phyloP scores from a whole-genome alignment of 2,797 vertebrate genomes.

The Potorous gilbertii region DNA sequence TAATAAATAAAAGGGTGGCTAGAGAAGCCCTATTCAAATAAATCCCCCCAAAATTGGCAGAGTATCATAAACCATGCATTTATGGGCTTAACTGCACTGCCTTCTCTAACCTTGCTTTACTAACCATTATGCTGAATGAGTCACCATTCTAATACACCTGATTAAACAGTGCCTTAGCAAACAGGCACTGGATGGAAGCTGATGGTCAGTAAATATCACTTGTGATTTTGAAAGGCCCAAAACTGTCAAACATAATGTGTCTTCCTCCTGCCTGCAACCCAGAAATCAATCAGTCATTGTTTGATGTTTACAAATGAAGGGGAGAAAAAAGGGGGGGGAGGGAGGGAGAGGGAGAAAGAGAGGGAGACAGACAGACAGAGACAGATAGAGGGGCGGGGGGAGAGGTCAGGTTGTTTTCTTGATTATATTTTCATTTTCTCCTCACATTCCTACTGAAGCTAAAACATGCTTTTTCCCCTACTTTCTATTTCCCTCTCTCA shows the following conservation, averaged over 20 bases:
- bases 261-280: not conserved
- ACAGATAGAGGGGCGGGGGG: too few relatives aligned
- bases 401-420: not conserved
- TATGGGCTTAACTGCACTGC: slow-evolving; percentile 1
- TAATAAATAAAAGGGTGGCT: slow-evolving; percentile 33
- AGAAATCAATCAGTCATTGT: slow-evolving; percentile 1
- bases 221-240: slow-evolving; percentile 46
- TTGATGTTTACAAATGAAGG: not conserved
- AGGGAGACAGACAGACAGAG: too few relatives aligned
- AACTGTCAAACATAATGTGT: slow-evolving; percentile 33
- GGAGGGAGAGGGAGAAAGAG: not conserved
- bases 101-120: slow-evolving; percentile 3
- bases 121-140: slow-evolving; percentile 30
- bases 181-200: not conserved
- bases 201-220: slow-evolving; percentile 43
- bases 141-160: slow-evolving; percentile 54
- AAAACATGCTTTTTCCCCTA: not conserved
- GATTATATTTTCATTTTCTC: slow-evolving; percentile 2
- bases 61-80: not conserved
- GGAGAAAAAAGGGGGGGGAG: not conserved
- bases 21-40: not conserved
- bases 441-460: not conserved
- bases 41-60: slow-evolving; percentile 17
- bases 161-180: slow-evolving; percentile 42
- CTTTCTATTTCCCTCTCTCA: slow-evolving; percentile 9